These are phyloP conservation scores for Chelonus insularis DNA, from an alignment of 1,140 invertebrate genomes.

Conservation along the genomic window DNA sequence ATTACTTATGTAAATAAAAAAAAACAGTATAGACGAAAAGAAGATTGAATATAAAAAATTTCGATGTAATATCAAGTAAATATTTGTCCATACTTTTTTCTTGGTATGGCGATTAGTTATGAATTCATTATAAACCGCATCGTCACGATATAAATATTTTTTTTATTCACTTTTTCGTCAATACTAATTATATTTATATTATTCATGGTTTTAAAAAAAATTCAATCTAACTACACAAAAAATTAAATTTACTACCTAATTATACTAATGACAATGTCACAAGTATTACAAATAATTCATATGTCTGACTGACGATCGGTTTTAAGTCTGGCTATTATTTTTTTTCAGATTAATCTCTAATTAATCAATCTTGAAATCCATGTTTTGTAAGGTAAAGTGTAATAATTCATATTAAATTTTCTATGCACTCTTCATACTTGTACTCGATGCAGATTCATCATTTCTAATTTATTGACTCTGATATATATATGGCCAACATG, in stretches of 20 bases:
- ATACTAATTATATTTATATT: slow-evolving; percentile 25
- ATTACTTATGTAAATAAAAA: neutral
- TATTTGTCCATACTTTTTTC: slow-evolving; percentile 15
- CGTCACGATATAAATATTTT: slow-evolving; percentile 25
- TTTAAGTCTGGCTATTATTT: neutral
- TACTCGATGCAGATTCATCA: too few species aligned
- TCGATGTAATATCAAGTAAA: slow-evolving; percentile 31
- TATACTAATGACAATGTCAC: slow-evolving; percentile 20
- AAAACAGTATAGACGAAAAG: slow-evolving; percentile 8
- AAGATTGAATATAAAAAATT: slow-evolving; percentile 20
- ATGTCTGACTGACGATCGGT: slow-evolving; percentile 25
- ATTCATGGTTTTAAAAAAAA: slow-evolving; percentile 30
- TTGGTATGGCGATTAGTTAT: neutral
- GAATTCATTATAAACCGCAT: neutral
- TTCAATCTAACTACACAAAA: slow-evolving; percentile 37
- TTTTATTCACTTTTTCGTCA: slow-evolving; percentile 1
- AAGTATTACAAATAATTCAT: slow-evolving; percentile 15
- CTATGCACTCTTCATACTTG: too few species aligned
- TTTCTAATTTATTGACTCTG: too few species aligned
- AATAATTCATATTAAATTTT: too few species aligned
- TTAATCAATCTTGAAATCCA: too few species aligned
- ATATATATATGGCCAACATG: too few species aligned
- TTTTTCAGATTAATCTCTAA: too few species aligned
- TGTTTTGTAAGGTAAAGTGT: too few species aligned
- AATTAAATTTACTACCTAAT: slow-evolving; percentile 26